Evolutionary conservation across 1,140 invertebrate genomes (phyloP).

Genomic region (Oncopodura yosiiana): DNA sequence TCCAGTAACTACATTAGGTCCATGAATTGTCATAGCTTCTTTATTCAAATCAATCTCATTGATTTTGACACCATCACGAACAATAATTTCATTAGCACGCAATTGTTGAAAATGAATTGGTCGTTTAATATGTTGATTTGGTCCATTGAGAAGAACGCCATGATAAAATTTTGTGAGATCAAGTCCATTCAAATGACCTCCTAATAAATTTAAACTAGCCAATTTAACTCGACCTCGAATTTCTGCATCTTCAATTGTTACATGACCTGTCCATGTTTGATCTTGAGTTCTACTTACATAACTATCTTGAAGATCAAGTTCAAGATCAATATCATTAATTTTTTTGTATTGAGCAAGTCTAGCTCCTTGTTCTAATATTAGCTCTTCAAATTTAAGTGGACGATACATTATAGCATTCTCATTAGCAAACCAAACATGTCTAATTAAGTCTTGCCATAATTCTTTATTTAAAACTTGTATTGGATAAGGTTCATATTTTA

Average conservation of each 20-base stretch:
- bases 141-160: neutral
- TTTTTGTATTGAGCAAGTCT: neutral
- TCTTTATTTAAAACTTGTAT: neutral
- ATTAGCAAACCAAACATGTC: constrained; percentile 1
- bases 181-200: neutral
- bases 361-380: neutral
- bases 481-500: neutral
- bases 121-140: neutral
- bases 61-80: neutral
- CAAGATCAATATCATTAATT: constrained; percentile 7
- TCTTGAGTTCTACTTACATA: constrained; percentile 9
- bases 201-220: too few species aligned
- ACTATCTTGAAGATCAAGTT: neutral
- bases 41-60: neutral
- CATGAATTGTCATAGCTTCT: neutral
- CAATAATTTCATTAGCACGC: neutral
- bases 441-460: neutral
- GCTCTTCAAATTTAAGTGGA: neutral
- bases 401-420: neutral
- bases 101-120: neutral
- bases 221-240: too few species aligned
- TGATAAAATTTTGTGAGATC: neutral
- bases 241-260: neutral
- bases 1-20: neutral
- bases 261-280: constrained; percentile 10